Evolutionary conservation across 2,888 invertebrate genomes (phyloP).

Genomic region (Drosophila phalerata): DNA sequence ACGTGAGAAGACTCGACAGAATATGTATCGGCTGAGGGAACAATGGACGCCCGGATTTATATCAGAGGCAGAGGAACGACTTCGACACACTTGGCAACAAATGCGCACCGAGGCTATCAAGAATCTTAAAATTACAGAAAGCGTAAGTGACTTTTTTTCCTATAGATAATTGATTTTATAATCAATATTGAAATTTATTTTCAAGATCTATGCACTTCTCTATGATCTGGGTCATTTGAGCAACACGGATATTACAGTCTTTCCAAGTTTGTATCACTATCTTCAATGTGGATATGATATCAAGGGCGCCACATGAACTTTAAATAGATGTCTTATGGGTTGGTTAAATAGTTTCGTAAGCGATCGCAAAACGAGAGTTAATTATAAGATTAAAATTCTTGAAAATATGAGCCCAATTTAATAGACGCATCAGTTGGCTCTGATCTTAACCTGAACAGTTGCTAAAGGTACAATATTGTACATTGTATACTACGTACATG

Average conservation of each 20-base stretch:
- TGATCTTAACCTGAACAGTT: conserved; percentile 2
- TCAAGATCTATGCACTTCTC: conserved; percentile 79
- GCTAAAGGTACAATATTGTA: conserved; percentile 2
- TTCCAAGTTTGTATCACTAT: conserved; percentile 78
- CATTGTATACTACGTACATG: background rate
- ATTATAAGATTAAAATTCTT: conserved; percentile 5
- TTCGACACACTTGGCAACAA: conserved; percentile 84
- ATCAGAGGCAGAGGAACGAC: conserved; percentile 89
- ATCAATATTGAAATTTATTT: background rate
- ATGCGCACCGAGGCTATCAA: conserved; percentile 76
- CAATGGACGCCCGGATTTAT: conserved; percentile 83
- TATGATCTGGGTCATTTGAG: conserved; percentile 78
- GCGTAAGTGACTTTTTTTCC: conserved; percentile 55
- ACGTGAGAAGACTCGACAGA: conserved; percentile 71
- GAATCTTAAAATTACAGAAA: conserved; percentile 75
- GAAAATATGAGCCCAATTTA: background rate
- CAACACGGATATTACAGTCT: conserved; percentile 82
- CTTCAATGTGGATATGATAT: conserved; percentile 71
- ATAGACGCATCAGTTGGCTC: background rate
- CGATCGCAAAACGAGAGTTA: background rate
- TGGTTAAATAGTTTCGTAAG: conserved; percentile 6
- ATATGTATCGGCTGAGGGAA: conserved; percentile 65
- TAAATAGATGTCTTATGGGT: background rate
- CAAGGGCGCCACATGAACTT: conserved; percentile 32
- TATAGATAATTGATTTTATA: background rate